Evolutionary conservation across 1,140 invertebrate genomes (phyloP).

Genomic region (Campoletis sonorensis): DNA sequence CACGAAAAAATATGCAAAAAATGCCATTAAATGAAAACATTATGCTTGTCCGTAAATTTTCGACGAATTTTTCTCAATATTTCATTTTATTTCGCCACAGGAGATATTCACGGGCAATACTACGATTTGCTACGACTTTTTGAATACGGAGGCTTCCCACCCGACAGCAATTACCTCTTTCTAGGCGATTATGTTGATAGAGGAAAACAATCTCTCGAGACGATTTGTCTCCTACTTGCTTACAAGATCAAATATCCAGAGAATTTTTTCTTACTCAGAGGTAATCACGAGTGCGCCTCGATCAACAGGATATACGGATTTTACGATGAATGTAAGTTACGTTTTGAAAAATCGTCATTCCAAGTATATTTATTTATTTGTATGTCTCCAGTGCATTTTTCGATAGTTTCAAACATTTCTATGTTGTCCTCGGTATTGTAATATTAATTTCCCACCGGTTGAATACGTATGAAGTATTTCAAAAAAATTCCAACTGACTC

Average conservation of each 20-base stretch:
- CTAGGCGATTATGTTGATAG: slow-evolving; percentile 93
- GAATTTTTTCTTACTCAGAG: slow-evolving; percentile 91
- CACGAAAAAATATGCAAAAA: no score
- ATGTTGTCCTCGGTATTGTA: no score
- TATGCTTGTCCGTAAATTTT: not conserved
- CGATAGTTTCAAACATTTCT: no score
- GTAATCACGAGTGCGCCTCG: slow-evolving; percentile 92
- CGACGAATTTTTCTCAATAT: not conserved
- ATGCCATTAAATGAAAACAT: no score
- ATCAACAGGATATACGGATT: slow-evolving; percentile 98
- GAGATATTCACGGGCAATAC: slow-evolving; percentile 99
- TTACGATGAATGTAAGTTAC: slow-evolving; percentile 91
- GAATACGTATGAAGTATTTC: no score
- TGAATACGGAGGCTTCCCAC: slow-evolving; percentile 99
- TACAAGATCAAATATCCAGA: slow-evolving; percentile 97
- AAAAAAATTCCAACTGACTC: no score
- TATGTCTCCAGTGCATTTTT: no score
- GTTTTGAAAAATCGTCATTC: no score
- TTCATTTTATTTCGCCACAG: slow-evolving; percentile 67
- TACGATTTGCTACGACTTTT: slow-evolving; percentile 98
- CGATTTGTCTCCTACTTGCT: slow-evolving; percentile 94
- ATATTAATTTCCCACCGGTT: no score
- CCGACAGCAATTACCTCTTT: slow-evolving; percentile 99
- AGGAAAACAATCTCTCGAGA: slow-evolving; percentile 92
- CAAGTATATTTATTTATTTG: no score